Evolutionary conservation across 2,113 vertebrate species (phyloP), one percentile per base, ranked within the genome.

Genomic region (Pygoscelis antarcticus): DNA sequence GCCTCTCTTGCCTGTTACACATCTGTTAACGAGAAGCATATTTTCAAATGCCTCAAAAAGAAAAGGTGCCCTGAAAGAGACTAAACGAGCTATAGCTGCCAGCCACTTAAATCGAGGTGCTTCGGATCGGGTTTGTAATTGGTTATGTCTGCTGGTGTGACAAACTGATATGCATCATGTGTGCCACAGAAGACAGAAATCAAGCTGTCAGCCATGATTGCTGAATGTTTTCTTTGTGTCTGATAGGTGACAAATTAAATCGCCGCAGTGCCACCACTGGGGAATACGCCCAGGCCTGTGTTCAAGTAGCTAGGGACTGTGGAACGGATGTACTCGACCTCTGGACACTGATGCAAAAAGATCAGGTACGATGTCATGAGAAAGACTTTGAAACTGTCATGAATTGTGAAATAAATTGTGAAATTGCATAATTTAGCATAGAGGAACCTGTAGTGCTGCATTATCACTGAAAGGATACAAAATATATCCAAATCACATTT

Each of bases 281-380:
- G 9, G 97, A 99, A 55, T 99, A 99, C 0, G 99, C 99, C 10
- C 98, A 97, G 66, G 98, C 98, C 2, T 99, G 99, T 7, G 97
- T 99, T 11, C 97, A 97, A 72, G 98, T 98, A 0, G 99, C 99
- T 6, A 54, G 36, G 36, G 98, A 99, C 65, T 99, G 98, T 9
- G 98, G 98, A 7, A 97, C 98, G 0, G 98, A 98, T 0, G 97
- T 98, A 26, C 95, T 99, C 2, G 99, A 99, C 97, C 98, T 99
- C 61, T 99, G 99, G 99, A 99, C 98, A 0, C 98, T 99, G 40
- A 99, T 99, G 99, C 99, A 99, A 85, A 98, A 98, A 92, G 97
- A 98, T 8, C 96, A 99, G 99, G 99, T 99, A 96, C 6, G 68
- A 15, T 40, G 57, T 32, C 26, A 26, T 10, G 25, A 38, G 55